Conservation (phyloP, 2,113 vertebrate species). For the Festucalex cinctus region DNA sequence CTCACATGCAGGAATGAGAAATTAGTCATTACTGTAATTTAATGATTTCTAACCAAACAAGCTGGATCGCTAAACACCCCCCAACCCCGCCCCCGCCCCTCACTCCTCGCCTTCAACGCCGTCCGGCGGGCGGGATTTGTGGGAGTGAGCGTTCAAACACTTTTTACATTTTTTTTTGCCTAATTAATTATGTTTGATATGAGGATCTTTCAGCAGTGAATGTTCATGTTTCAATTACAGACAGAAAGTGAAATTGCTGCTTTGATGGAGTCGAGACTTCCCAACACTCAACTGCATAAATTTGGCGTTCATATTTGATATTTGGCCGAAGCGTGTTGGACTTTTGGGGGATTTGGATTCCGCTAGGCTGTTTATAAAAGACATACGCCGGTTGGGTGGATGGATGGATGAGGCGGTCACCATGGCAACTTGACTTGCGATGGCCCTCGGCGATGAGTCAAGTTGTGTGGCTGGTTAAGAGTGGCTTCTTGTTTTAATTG, state of each 20-base stretch:
- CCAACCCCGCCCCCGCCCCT: background rate
- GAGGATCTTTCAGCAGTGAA: constrained; percentile 57
- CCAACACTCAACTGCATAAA: background rate
- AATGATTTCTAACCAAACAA: constrained; percentile 78
- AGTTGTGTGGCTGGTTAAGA: background rate
- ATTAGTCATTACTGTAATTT: constrained; percentile 81
- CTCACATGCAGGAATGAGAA: constrained; percentile 72
- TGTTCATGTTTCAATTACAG: constrained; percentile 67
- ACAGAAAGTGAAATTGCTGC: constrained; percentile 37
- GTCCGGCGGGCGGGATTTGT: constrained; percentile 65
- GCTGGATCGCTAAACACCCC: constrained; percentile 60
- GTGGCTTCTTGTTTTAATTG: background rate
- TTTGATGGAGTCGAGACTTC: constrained; percentile 23
- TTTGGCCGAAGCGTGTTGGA: background rate
- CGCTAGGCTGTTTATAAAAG: background rate
- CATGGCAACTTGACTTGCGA: background rate
- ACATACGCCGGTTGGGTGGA: background rate
- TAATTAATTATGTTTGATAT: constrained; percentile 74
- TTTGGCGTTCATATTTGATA: background rate
- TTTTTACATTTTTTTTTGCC: constrained; percentile 48
- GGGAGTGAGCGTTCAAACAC: constrained; percentile 57
- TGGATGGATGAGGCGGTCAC: background rate
- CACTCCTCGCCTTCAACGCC: constrained; percentile 23
- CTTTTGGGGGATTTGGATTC: background rate
- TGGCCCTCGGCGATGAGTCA: background rate